Percentiles rank a stretch among this genome's conserved stretches.
Evolutionary conservation across 1,140 invertebrate species (phyloP).

Genomic region (Spodoptera frugiperda): DNA sequence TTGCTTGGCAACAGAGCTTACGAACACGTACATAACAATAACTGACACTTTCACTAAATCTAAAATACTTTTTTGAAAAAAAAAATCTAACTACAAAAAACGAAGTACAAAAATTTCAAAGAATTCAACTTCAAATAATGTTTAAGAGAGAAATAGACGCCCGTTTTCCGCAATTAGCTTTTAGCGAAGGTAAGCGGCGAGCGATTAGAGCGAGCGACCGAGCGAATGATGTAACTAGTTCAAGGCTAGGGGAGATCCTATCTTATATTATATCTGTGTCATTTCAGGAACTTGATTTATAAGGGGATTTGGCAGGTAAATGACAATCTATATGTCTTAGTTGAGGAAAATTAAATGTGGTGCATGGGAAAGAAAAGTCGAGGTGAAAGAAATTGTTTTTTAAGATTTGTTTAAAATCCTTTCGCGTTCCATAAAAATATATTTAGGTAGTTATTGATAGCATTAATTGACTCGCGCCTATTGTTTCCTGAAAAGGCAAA

Average conservation of each 20-base stretch:
- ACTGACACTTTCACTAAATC: too few species aligned
- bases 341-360: too few species aligned
- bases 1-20: too few species aligned
- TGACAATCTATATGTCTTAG: background rate
- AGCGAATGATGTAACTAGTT: conserved; percentile 19
- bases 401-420: too few species aligned
- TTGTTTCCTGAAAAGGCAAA: too few species aligned
- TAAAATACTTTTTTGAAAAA: background rate
- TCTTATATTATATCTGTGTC: conserved; percentile 30
- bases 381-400: too few species aligned
- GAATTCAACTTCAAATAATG: background rate
- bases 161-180: conserved; percentile 19
- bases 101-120: background rate
- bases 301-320: background rate
- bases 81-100: background rate
- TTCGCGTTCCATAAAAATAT: too few species aligned
- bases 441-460: too few species aligned
- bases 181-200: background rate
- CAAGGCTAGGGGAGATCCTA: conserved; percentile 17
- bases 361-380: too few species aligned
- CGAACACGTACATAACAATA: too few species aligned
- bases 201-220: conserved; percentile 14
- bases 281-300: conserved; percentile 9
- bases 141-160: background rate
- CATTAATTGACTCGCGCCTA: too few species aligned